These are phyloP conservation scores for Eumeta japonica DNA, from an alignment of 1,140 invertebrate species.

Conservation along the genomic window DNA sequence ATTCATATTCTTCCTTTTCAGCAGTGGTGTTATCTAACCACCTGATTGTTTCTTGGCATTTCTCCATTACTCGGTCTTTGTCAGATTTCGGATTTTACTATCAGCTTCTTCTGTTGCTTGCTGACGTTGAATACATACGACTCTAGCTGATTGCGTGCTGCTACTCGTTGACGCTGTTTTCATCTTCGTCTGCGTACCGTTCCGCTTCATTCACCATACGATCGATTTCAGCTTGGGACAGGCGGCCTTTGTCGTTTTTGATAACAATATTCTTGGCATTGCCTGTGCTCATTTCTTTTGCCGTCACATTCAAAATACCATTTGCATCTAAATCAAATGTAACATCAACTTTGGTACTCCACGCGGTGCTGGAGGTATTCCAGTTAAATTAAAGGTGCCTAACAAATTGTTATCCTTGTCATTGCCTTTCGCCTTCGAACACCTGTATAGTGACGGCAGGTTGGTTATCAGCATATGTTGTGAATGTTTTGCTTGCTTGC, in stretches of 20 bases:
- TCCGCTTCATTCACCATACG: conserved; percentile 82
- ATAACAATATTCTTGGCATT: conserved; percentile 81
- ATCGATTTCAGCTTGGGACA: conserved; percentile 88
- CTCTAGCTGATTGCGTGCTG: conserved; percentile 78
- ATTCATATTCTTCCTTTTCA: conserved; percentile 78
- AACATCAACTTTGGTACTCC: conserved; percentile 74
- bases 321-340: conserved; percentile 70
- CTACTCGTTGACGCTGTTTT: conserved; percentile 65
- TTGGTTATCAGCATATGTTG: conserved; percentile 71
- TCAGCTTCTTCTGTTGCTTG: conserved; percentile 51
- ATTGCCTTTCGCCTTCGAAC: conserved; percentile 72
- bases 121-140: conserved; percentile 76
- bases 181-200: conserved; percentile 68
- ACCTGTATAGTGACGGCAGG: conserved; percentile 67
- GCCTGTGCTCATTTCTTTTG: conserved; percentile 64
- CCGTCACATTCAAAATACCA: conserved; percentile 70
- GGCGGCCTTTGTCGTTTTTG: conserved; percentile 88
- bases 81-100: conserved; percentile 57
- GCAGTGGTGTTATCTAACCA: conserved; percentile 67
- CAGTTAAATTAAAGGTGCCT: conserved; percentile 75
- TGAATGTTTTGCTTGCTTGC: conserved; percentile 63
- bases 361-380: conserved; percentile 79
- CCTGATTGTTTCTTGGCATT: conserved; percentile 54
- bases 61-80: conserved; percentile 58
- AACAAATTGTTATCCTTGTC: conserved; percentile 76